Conservation (phyloP, 2,888 invertebrate species). For the Chymomyza fuscimana region DNA sequence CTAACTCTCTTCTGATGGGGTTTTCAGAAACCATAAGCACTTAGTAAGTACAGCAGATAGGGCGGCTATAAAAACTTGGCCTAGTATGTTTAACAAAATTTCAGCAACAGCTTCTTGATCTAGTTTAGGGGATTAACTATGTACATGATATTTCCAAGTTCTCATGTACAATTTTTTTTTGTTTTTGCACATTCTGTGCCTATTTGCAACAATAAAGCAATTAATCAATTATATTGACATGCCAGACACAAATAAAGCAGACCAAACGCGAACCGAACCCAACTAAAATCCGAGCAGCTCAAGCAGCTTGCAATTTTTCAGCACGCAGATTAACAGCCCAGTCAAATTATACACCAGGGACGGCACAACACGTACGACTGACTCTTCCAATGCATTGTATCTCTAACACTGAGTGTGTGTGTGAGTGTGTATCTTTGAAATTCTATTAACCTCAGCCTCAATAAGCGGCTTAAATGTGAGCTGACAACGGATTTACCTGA, state of each 20-base stretch:
- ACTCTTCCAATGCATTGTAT: slow-evolving; percentile 41
- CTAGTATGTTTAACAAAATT: background rate
- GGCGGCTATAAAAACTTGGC: too few relatives aligned
- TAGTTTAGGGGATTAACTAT: background rate
- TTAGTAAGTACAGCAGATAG: too few relatives aligned
- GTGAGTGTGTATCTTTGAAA: slow-evolving; percentile 32
- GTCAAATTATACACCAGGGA: slow-evolving; percentile 65
- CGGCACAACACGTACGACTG: slow-evolving; percentile 44
- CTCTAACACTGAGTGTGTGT: slow-evolving; percentile 29
- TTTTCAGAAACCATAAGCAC: too few relatives aligned
- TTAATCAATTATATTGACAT: slow-evolving; percentile 70
- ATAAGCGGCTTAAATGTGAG: slow-evolving; percentile 62
- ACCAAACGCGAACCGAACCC: slow-evolving; percentile 37
- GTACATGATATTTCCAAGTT: slow-evolving; percentile 13
- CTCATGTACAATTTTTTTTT: slow-evolving; percentile 45
- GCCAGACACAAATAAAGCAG: slow-evolving; percentile 46
- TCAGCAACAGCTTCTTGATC: background rate
- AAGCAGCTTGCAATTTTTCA: slow-evolving; percentile 67
- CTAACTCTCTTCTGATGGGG: too few relatives aligned
- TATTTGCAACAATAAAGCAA: slow-evolving; percentile 61
- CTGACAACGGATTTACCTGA: slow-evolving; percentile 55
- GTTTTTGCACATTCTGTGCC: slow-evolving; percentile 22
- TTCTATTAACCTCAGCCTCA: slow-evolving; percentile 65
- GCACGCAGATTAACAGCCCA: slow-evolving; percentile 63
- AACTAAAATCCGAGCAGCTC: slow-evolving; percentile 22